Evolutionary conservation across 2,888 invertebrate species (phyloP), one percentile per base, ranked within the genome.

Genomic region (Drosophila cracens): DNA sequence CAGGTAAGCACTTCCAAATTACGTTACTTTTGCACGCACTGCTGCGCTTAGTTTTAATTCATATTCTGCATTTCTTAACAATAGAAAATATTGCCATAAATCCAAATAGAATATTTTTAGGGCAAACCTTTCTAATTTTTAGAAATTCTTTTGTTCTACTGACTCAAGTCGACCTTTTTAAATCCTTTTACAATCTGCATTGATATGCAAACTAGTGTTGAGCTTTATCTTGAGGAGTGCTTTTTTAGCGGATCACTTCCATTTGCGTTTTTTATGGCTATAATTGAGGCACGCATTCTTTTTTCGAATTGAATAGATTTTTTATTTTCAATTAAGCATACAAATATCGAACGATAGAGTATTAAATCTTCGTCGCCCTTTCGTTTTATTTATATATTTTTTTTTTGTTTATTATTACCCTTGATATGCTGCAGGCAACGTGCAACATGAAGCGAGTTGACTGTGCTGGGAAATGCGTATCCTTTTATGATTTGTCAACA

Each of bases 1-100:
- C 93, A 93, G 93, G 93, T 93, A 85, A 92, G 92, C 73, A 56
- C 29, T n/a, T 34, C 3, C 7, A 27, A 16, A 11, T 31, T 13
- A 21, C n/a, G 7, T 27, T 27, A 49, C 49, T 49, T 49, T 48
- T 48, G 5, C 16, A 33, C 11, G 31, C 51, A 13, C 13, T 46
- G 21, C 43, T 43, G 43, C 13, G 43, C 21, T 21, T 40, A 40
- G 21, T 21, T 13, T 43, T 21, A 21, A 6, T 21, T 2, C 4
- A 13, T 13, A 21, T 33, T 33, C 11, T 13, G 13, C 21, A 13
- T 46, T 21, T 6, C 43, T 43, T 1, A 21, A 21, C 43, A 21
- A 13, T 43, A 21, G 43, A 43, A 46, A 46, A 46, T 21, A 21
- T 46, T 7, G 13, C 21, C 7, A 36, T 7, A 36, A 7, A 7